These are phyloP conservation scores for Nettapus auritus DNA, from an alignment of 2,113 vertebrate genomes.

Conservation along the genomic window DNA sequence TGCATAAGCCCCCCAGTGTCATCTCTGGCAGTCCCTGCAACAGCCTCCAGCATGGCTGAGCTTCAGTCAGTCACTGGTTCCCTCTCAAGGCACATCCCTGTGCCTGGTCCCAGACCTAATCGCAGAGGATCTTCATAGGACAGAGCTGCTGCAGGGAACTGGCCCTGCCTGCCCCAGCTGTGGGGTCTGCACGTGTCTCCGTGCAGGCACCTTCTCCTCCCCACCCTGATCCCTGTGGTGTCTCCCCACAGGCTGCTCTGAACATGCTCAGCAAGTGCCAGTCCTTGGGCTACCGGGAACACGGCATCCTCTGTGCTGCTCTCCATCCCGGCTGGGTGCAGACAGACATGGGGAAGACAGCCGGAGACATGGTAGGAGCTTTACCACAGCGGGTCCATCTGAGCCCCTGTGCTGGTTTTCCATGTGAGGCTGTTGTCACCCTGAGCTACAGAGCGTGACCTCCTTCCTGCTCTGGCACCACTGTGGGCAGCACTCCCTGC, in stretches of 20 bases:
- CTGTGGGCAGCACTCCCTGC: background rate
- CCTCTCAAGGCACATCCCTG: background rate
- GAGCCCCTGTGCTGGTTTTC: background rate
- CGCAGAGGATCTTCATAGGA: too few species aligned
- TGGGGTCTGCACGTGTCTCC: accelerated
- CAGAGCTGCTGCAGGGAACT: too few species aligned
- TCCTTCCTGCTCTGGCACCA: background rate
- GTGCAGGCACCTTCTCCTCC: background rate
- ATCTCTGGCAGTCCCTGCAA: background rate
- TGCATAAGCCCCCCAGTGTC: background rate
- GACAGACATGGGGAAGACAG: accelerated
- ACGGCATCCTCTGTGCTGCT: background rate
- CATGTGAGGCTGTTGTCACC: background rate
- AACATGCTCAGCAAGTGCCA: conserved; percentile 7
- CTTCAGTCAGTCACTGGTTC: background rate
- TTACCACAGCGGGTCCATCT: accelerated
- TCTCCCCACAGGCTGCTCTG: background rate
- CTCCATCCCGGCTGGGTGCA: conserved; percentile 50
- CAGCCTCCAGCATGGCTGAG: background rate
- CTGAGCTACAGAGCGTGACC: background rate
- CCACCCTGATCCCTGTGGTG: background rate
- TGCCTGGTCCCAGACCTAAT: too few species aligned
- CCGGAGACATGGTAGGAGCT: accelerated
- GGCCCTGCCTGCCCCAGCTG: background rate
- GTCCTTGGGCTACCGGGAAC: background rate